Percentiles rank a stretch among this genome's conserved stretches.
phyloP scores from a whole-genome alignment of 1,140 invertebrate species.

The Aphaenogaster floridana region DNA sequence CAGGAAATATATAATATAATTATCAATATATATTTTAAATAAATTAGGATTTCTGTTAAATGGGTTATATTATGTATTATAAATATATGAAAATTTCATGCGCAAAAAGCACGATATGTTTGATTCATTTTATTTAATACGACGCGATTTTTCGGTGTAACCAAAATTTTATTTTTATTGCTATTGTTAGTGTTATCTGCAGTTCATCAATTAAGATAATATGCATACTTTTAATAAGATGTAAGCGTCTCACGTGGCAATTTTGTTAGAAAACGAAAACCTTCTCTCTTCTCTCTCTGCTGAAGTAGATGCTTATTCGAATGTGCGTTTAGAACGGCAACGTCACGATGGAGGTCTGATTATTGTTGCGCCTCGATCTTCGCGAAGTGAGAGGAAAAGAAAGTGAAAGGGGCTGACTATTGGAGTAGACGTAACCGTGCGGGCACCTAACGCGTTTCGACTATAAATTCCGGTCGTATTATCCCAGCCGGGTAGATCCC shows the following conservation, averaged over 20 bases:
- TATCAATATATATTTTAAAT: background rate
- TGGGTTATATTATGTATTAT: background rate
- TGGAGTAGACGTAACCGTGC: slow-evolving; percentile 31
- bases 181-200: background rate
- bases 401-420: slow-evolving; percentile 52
- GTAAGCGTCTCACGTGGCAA: background rate
- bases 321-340: background rate
- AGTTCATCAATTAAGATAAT: background rate
- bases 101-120: background rate
- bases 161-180: background rate
- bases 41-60: background rate
- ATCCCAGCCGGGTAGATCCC: slow-evolving; percentile 42
- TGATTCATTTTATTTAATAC: background rate
- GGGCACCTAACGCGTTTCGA: slow-evolving; percentile 36
- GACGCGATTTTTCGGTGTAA: background rate
- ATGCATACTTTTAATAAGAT: background rate
- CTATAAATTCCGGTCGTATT: slow-evolving; percentile 60
- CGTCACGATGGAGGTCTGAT: background rate
- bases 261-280: background rate
- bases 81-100: background rate
- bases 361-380: slow-evolving; percentile 34
- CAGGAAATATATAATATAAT: too few relatives aligned
- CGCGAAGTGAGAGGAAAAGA: slow-evolving; percentile 40
- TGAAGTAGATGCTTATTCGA: background rate
- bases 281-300: background rate